Evolutionary conservation across 2,113 vertebrate genomes (phyloP).

Genomic region (Notiomystis cincta): DNA sequence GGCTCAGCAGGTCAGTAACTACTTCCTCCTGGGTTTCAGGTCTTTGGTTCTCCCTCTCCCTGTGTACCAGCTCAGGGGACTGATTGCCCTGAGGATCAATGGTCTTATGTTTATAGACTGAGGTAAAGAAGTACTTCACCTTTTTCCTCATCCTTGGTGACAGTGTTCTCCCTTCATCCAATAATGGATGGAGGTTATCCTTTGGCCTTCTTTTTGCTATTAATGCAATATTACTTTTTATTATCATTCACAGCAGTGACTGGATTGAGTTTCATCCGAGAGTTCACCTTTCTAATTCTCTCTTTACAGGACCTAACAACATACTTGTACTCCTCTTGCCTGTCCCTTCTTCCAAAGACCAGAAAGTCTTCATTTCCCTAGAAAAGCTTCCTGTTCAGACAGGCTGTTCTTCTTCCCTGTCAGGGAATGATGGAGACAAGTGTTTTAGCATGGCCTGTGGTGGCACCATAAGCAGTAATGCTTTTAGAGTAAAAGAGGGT

Average conservation of each 20-base stretch:
- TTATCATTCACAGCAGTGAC: background rate
- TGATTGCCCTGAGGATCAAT: background rate
- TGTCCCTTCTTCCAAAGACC: background rate
- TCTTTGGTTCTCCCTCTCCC: background rate
- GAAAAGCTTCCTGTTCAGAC: background rate
- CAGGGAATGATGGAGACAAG: background rate
- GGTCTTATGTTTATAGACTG: accelerated
- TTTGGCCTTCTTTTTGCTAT: background rate
- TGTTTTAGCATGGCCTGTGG: background rate
- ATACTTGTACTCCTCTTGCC: background rate
- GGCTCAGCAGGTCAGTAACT: background rate
- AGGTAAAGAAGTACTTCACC: background rate
- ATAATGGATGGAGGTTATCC: background rate
- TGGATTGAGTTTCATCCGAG: background rate
- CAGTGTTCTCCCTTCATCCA: background rate
- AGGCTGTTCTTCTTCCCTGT: background rate
- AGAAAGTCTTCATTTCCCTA: background rate
- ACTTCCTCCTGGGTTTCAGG: background rate
- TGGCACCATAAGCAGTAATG: accelerated
- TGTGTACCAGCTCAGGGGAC: background rate
- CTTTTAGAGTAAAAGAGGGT: background rate
- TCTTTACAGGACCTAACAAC: background rate
- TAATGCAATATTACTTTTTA: background rate
- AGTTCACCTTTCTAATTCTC: background rate
- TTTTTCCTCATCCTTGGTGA: background rate